Percentiles rank a stretch among this genome's conserved stretches.
phyloP scores from a whole-genome alignment of 2,888 invertebrate genomes.

The Noctuana brunneofusca region DNA sequence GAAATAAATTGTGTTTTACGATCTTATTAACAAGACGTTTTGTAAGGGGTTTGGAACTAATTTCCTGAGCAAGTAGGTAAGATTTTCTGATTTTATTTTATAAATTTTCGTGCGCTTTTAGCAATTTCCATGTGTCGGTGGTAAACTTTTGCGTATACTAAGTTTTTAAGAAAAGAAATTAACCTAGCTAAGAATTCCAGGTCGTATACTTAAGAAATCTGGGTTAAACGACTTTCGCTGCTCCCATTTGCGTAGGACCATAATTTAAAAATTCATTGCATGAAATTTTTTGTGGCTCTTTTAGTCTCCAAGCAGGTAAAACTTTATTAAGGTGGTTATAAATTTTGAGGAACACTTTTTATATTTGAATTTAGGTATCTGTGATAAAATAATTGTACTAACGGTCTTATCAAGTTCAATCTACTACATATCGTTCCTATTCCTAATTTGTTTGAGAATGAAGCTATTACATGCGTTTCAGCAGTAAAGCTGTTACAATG shows the following conservation, averaged over 20 bases:
- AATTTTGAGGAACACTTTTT: neutral
- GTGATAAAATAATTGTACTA: neutral
- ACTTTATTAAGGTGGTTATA: neutral
- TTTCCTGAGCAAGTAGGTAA: neutral
- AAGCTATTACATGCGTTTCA: constrained; percentile 38
- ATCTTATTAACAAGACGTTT: constrained; percentile 24
- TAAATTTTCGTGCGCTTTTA: neutral
- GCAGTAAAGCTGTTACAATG: constrained; percentile 50
- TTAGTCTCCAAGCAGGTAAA: neutral
- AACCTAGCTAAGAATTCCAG: constrained; percentile 13
- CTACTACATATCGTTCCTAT: neutral
- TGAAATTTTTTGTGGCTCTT: constrained; percentile 9
- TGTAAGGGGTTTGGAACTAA: neutral
- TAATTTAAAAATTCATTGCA: constrained; percentile 31
- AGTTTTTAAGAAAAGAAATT: constrained; percentile 13
- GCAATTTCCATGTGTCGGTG: neutral
- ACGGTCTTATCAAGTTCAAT: neutral
- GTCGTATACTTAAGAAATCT: constrained; percentile 25
- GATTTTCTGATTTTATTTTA: neutral
- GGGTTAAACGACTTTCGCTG: constrained; percentile 26
- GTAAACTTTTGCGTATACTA: neutral
- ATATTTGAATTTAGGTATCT: no score
- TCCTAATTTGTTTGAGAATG: constrained; percentile 16
- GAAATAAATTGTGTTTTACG: constrained; percentile 27
- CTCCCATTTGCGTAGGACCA: constrained; percentile 19